Evolutionary conservation across 1,140 invertebrate genomes (phyloP).

Genomic region (Daktulosphaira vitifoliae): DNA sequence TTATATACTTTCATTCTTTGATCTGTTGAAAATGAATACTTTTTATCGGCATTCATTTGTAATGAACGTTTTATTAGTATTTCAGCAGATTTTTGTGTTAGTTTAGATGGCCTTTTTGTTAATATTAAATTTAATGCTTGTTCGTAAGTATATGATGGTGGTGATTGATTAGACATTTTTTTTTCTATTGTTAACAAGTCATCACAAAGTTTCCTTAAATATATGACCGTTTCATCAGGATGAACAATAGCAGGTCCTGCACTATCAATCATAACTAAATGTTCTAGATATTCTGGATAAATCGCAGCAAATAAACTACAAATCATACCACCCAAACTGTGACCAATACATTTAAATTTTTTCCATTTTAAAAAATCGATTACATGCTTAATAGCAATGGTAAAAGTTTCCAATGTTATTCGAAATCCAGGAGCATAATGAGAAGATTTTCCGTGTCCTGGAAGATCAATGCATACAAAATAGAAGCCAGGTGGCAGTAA

Average conservation of each 20-base stretch:
- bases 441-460: conserved; percentile 60
- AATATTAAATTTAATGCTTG: conserved; percentile 46
- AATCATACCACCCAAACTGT: conserved; percentile 52
- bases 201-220: conserved; percentile 40
- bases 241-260: conserved; percentile 41
- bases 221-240: conserved; percentile 39
- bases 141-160: conserved; percentile 46
- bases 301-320: conserved; percentile 45
- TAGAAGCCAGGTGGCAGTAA: conserved; percentile 51
- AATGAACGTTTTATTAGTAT: conserved; percentile 47
- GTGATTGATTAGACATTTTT: conserved; percentile 38
- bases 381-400: conserved; percentile 47
- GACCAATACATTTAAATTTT: conserved; percentile 48
- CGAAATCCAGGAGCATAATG: conserved; percentile 48
- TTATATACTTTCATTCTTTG: conserved; percentile 39
- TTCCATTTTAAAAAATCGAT: conserved; percentile 52
- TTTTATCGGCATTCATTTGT: conserved; percentile 40
- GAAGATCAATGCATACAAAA: conserved; percentile 58
- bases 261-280: conserved; percentile 49
- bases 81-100: conserved; percentile 46
- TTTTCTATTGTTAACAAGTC: conserved; percentile 31
- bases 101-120: conserved; percentile 39
- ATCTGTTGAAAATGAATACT: conserved; percentile 42
- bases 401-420: conserved; percentile 46
- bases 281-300: conserved; percentile 47